A percentile compares a stretch with the other conserved stretches of the same genome.
Conservation (phyloP, 2,797 vertebrate species). For the Coluber constrictor region DNA sequence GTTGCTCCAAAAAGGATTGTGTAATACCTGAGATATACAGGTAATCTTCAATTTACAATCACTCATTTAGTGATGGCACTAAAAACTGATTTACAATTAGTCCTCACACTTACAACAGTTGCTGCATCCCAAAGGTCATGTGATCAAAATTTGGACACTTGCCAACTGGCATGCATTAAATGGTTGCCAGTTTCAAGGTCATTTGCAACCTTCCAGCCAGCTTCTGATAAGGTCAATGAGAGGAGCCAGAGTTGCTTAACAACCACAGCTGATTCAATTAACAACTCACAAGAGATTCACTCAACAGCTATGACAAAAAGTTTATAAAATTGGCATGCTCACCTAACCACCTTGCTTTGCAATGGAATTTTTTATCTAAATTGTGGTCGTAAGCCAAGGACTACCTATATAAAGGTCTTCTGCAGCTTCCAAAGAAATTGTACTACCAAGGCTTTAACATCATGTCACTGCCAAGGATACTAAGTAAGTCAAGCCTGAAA, state of each 20-base stretch:
- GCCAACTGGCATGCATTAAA: not conserved
- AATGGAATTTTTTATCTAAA: not conserved
- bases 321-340: not conserved
- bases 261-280: not conserved
- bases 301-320: not conserved
- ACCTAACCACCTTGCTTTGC: not conserved
- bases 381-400: not conserved
- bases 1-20: not conserved
- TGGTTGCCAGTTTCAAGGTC: not conserved
- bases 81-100: not conserved
- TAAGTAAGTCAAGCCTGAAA: not conserved
- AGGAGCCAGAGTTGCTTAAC: not conserved
- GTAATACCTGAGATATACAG: not conserved
- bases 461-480: not conserved
- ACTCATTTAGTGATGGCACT: not conserved
- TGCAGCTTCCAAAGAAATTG: not conserved
- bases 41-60: not conserved
- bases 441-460: not conserved
- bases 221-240: not conserved
- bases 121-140: not conserved
- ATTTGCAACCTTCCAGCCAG: not conserved
- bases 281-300: not conserved
- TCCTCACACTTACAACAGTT: not conserved
- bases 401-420: not conserved
- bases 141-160: not conserved